Percentiles rank a stretch among this genome's conserved stretches.
These are phyloP conservation scores for Xestoiulus laeticollis DNA, from an alignment of 2,888 invertebrate species.

Conservation along the genomic window DNA sequence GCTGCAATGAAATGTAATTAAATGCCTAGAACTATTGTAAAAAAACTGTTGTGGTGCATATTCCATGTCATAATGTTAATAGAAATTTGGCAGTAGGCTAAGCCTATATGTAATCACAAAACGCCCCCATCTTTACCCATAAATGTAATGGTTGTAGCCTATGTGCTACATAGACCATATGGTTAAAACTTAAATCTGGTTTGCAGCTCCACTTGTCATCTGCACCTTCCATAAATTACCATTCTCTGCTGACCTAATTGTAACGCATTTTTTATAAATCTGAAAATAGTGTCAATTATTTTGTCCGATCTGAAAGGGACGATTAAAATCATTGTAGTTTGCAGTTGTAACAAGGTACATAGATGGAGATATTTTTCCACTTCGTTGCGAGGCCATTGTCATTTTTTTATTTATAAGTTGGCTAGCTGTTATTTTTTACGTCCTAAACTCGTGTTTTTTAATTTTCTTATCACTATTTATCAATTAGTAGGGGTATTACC, in stretches of 20 bases:
- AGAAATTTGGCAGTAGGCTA: too few species aligned
- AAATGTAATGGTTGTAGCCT: background rate
- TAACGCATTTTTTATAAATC: background rate
- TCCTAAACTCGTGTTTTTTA: background rate
- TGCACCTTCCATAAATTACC: background rate
- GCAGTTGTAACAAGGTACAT: background rate
- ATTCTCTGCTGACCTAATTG: slow-evolving; percentile 11
- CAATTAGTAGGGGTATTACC: background rate
- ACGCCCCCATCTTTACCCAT: too few species aligned
- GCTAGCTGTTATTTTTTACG: background rate
- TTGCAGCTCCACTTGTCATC: background rate
- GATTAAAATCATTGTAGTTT: background rate
- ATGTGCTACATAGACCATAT: background rate
- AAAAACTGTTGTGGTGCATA: too few species aligned
- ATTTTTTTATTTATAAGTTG: background rate
- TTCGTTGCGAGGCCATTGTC: background rate
- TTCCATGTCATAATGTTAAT: too few species aligned
- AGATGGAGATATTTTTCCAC: background rate
- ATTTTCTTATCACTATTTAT: background rate
- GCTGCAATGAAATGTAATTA: too few species aligned
- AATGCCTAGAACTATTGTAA: too few species aligned
- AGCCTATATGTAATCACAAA: too few species aligned
- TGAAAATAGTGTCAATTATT: background rate
- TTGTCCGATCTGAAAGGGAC: background rate
- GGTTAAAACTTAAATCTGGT: background rate